Conservation (phyloP, 1,140 invertebrate genomes). For the Brachionus rubens region DNA sequence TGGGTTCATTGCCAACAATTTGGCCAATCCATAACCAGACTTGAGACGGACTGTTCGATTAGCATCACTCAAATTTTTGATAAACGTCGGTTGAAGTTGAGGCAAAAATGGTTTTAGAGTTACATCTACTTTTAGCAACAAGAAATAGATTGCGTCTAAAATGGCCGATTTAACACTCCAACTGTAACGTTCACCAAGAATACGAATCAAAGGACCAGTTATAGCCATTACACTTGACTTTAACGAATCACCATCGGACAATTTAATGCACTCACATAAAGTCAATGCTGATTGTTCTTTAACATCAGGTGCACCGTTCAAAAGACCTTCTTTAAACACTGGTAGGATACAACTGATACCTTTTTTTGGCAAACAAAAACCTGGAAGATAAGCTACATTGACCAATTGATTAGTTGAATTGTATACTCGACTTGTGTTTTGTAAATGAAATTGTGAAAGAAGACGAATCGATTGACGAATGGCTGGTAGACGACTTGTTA, state of each 20-base stretch:
- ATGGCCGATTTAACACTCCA: slow-evolving; percentile 90
- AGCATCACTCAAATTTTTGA: slow-evolving; percentile 84
- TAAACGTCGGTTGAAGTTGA: slow-evolving; percentile 93
- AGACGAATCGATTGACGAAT: slow-evolving; percentile 84
- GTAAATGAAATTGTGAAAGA: slow-evolving; percentile 47
- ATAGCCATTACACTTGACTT: slow-evolving; percentile 93
- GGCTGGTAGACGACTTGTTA: slow-evolving; percentile 72
- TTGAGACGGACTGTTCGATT: slow-evolving; percentile 81
- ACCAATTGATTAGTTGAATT: neutral
- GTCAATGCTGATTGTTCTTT: slow-evolving; percentile 93
- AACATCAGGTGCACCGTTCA: slow-evolving; percentile 86
- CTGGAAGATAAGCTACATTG: slow-evolving; percentile 67
- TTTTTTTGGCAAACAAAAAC: slow-evolving; percentile 87
- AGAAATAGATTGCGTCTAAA: slow-evolving; percentile 81
- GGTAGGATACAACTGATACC: slow-evolving; percentile 88
- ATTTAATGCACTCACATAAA: slow-evolving; percentile 81
- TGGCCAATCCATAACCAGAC: slow-evolving; percentile 79
- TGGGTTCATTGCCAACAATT: slow-evolving; percentile 83
- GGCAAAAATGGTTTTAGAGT: slow-evolving; percentile 95
- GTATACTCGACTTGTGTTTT: slow-evolving; percentile 6
- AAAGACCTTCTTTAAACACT: slow-evolving; percentile 88
- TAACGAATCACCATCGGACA: slow-evolving; percentile 71
- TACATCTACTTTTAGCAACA: slow-evolving; percentile 76
- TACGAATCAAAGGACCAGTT: slow-evolving; percentile 92
- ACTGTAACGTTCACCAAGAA: slow-evolving; percentile 89